A percentile compares a stretch with the other conserved stretches of the same genome.
Evolutionary conservation across 1,140 invertebrate species (phyloP).

Genomic region (Pogonognathellus flavescens): DNA sequence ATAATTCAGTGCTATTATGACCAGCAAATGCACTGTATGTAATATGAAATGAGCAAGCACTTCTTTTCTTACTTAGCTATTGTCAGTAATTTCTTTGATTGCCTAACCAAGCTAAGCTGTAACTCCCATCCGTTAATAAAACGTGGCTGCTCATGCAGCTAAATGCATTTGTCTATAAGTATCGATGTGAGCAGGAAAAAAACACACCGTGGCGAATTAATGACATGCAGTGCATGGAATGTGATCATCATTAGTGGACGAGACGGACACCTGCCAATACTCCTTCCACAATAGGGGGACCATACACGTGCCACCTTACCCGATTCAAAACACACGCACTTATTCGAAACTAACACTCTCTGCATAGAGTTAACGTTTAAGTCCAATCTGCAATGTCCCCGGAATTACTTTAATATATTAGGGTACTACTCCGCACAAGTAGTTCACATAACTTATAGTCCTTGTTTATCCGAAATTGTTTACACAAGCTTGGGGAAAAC

Average conservation of each 20-base stretch:
- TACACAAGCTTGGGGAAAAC: no score
- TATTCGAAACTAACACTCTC: not conserved
- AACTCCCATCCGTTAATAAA: not conserved
- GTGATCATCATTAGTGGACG: not conserved
- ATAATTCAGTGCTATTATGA: not conserved
- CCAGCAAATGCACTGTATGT: not conserved
- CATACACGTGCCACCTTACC: constrained; percentile 12
- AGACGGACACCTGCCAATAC: constrained; percentile 23
- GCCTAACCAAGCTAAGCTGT: constrained; percentile 1
- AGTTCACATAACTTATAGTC: no score
- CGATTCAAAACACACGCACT: not conserved
- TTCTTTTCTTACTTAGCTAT: not conserved
- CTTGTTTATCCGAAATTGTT: no score
- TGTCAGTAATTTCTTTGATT: constrained; percentile 34
- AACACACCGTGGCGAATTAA: constrained; percentile 1
- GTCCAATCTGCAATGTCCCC: no score
- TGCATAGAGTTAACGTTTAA: no score
- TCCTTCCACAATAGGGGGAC: constrained; percentile 6
- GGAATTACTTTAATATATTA: no score
- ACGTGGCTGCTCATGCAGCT: constrained; percentile 17
- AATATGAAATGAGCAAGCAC: constrained; percentile 24
- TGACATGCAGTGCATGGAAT: not conserved
- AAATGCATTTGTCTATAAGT: constrained; percentile 16
- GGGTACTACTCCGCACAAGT: no score
- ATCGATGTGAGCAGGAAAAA: not conserved